Percentiles rank a stretch among this genome's conserved stretches.
These are phyloP conservation scores for Drosophila punjabiensis DNA, from an alignment of 1,140 invertebrate genomes.

Conservation along the genomic window DNA sequence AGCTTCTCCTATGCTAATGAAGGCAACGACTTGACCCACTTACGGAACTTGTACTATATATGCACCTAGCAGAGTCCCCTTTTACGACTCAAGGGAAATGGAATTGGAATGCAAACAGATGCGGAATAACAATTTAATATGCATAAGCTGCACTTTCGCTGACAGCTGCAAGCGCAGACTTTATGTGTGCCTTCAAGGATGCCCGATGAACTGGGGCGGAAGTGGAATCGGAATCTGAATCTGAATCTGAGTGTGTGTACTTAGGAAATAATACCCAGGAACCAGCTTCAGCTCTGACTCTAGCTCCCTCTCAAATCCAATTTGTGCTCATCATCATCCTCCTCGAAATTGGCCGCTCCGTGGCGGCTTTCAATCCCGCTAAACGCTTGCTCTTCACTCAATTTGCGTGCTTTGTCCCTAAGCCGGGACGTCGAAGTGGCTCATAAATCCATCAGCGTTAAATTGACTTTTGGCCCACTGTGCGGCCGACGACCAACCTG, in stretches of 20 bases:
- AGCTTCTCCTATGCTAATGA: constrained; percentile 53
- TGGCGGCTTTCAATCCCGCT: constrained; percentile 10
- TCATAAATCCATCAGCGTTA: constrained; percentile 42
- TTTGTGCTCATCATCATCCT: constrained; percentile 20
- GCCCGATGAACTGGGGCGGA: constrained; percentile 22
- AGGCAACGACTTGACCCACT: constrained; percentile 58
- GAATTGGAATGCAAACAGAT: constrained; percentile 46
- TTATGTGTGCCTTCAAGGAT: constrained; percentile 23
- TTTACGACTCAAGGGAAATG: background rate
- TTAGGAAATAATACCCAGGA: constrained; percentile 6
- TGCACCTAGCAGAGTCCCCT: background rate
- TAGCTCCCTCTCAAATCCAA: constrained; percentile 23
- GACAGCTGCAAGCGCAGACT: constrained; percentile 22
- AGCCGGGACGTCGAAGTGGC: constrained; percentile 27
- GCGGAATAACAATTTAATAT: constrained; percentile 56
- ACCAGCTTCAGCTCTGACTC: background rate
- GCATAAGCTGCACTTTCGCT: constrained; percentile 49
- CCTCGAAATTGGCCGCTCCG: background rate
- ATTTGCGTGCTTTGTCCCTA: constrained; percentile 29
- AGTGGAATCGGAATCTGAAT: constrained; percentile 16
- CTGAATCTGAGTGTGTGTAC: constrained; percentile 13
- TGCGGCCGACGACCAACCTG: constrained; percentile 54
- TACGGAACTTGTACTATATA: constrained; percentile 8
- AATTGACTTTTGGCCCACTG: constrained; percentile 54
- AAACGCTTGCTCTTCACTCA: constrained; percentile 29